A percentile compares a stretch with the other conserved stretches of the same genome.
Evolutionary conservation across 2,797 vertebrate genomes (phyloP).

Genomic region (Melopsittacus undulatus): DNA sequence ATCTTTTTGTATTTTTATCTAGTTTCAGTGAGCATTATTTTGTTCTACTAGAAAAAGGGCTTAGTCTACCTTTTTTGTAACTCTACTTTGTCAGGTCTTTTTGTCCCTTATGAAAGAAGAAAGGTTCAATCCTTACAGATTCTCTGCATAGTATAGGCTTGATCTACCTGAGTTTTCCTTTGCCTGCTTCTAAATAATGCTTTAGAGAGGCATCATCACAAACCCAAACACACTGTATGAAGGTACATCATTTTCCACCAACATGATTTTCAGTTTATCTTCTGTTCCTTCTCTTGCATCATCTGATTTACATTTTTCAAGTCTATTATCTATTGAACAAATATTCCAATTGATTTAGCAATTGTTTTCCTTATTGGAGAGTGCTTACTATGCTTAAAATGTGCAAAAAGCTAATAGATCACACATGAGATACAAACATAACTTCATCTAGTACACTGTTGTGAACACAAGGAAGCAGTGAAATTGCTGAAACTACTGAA

Average conservation of each 20-base stretch:
- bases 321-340: not conserved
- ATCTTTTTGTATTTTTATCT: not conserved
- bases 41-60: not conserved
- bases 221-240: not conserved
- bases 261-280: not conserved
- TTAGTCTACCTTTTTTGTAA: not conserved
- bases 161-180: not conserved
- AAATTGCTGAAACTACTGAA: slow-evolving; percentile 3
- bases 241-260: not conserved
- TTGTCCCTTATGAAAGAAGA: not conserved
- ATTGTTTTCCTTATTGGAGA: not conserved
- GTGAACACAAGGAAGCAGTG: not conserved
- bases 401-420: not conserved
- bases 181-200: not conserved
- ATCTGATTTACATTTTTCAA: not conserved
- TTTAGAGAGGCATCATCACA: not conserved
- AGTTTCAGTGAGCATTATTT: not conserved
- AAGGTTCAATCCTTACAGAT: not conserved
- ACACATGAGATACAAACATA: not conserved
- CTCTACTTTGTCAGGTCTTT: not conserved
- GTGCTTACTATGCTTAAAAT: not conserved
- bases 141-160: not conserved
- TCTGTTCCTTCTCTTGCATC: not conserved
- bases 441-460: not conserved
- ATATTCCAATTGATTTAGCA: not conserved